Evolutionary conservation across 2,113 vertebrate genomes (phyloP), one percentile per base, ranked within the genome.

Genomic region (Hemiprocne comata): DNA sequence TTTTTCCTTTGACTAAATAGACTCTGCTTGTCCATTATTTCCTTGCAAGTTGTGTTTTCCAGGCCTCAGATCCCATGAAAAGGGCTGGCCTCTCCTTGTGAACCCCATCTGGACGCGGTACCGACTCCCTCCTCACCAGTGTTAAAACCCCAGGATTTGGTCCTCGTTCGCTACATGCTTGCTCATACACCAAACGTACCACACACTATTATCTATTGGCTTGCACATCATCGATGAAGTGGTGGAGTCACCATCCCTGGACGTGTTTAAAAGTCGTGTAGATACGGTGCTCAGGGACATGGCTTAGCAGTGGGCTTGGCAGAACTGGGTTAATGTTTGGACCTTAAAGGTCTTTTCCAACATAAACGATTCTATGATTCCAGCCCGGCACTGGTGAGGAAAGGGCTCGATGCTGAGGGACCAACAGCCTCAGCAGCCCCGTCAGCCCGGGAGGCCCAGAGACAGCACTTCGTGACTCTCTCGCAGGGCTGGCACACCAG

Each of bases 141-240:
- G 61, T 7, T 9, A 40, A 13, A 13, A 24, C 7, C 13, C 66
- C 50, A 4, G 54, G 34, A 5, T 17, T 10, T 25, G 20, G 15
- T 17, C 13, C 25, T 0, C 6, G 2, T 58, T 23, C 18, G 40
- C 60, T 3, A 0, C 6, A 13, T 17, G 40, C 25, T 46, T 9
- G 20, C 61, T 11, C 17, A 5, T 2, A 5, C 18, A 9, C 16
- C 44, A 18, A 42, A n/a, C n/a, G n/a, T n/a, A n/a, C n/a, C n/a
- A n/a, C n/a, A n/a, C n/a, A n/a, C 40, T 9, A 40, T 40, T 13
- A 10, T 9, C 13, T 40, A 13, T 40, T 42, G 40, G 10, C 40
- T 42, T 42, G 40, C 14, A 42, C 40, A 42, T 42, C 40, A 42
- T 13, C 40, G 40, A 42, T 12, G 46, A 18, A 46, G 46, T 17